Evolutionary conservation across 2,113 vertebrate species (phyloP).

Genomic region (Arenaria interpres): DNA sequence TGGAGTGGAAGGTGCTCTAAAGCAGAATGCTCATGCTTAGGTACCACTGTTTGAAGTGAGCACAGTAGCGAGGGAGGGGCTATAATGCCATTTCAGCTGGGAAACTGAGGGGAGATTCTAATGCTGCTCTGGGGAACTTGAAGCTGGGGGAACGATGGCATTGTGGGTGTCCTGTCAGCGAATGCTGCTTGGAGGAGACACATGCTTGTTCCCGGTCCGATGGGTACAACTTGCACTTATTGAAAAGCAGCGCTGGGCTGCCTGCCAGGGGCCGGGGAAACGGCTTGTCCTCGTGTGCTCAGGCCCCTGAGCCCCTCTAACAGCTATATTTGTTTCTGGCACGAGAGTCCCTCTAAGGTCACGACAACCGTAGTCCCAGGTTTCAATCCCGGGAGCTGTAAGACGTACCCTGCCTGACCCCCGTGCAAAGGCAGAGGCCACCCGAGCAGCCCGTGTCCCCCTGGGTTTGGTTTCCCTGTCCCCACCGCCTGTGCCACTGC

Average conservation of each 20-base stretch:
- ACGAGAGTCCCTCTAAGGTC: not conserved
- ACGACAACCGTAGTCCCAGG: not conserved
- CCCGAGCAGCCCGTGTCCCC: fast-evolving
- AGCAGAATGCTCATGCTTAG: not conserved
- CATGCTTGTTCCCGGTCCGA: fast-evolving
- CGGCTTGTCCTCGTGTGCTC: not conserved
- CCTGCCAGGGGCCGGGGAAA: not conserved
- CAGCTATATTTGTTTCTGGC: not conserved
- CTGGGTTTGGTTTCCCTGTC: not conserved
- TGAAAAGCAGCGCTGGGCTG: not conserved
- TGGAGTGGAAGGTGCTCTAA: not conserved
- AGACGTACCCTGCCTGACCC: not conserved
- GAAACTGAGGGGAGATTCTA: not conserved
- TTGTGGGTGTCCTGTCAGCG: not conserved
- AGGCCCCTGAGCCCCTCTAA: not conserved
- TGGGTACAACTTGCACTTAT: not conserved
- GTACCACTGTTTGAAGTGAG: not conserved
- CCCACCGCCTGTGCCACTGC: not conserved
- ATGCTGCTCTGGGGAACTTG: not conserved
- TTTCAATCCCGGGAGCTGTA: not conserved
- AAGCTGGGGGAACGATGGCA: not conserved
- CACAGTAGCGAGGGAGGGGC: not conserved
- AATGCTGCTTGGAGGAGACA: fast-evolving
- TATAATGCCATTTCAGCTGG: not conserved
- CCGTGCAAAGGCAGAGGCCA: not conserved